Evolutionary conservation across 37 sponge, comb jelly and placozoan species (phyloP).

Genomic region (Bolinopsis microptera): DNA sequence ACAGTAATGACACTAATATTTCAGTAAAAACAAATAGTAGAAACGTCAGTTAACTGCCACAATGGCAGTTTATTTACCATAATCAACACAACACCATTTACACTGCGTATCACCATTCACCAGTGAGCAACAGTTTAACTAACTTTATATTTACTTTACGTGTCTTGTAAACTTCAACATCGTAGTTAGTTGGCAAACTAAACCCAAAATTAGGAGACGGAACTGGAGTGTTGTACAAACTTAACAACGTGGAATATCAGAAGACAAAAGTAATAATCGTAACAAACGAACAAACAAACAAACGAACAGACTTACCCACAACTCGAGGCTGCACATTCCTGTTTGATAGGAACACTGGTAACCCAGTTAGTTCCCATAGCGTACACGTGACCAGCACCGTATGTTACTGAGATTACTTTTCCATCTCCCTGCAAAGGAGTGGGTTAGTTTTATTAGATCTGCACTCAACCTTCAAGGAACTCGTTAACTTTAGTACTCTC

Average conservation of each 20-base stretch:
- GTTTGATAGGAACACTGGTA: constrained; percentile 17
- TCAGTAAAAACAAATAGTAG: background rate
- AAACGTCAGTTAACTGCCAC: background rate
- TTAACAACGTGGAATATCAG: no score
- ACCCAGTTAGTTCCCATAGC: constrained; percentile 37
- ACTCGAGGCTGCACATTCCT: constrained; percentile 16
- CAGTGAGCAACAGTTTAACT: no score
- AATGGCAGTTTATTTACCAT: background rate
- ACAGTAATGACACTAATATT: background rate
- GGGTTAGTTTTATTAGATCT: background rate
- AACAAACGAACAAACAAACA: background rate
- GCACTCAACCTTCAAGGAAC: no score
- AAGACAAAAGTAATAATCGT: no score
- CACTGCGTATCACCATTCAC: no score
- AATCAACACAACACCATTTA: no score
- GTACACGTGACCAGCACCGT: constrained; percentile 17
- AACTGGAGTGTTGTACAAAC: no score
- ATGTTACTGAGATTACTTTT: background rate
- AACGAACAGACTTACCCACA: constrained; percentile 48
- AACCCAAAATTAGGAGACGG: no score
- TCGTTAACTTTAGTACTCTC: background rate
- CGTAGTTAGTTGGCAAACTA: no score
- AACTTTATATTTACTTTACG: no score
- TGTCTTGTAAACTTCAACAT: no score
- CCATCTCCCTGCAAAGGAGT: constrained; percentile 10